phyloP scores from a whole-genome alignment of 2,888 invertebrate genomes.

The Drosophila suboccidentalis region DNA sequence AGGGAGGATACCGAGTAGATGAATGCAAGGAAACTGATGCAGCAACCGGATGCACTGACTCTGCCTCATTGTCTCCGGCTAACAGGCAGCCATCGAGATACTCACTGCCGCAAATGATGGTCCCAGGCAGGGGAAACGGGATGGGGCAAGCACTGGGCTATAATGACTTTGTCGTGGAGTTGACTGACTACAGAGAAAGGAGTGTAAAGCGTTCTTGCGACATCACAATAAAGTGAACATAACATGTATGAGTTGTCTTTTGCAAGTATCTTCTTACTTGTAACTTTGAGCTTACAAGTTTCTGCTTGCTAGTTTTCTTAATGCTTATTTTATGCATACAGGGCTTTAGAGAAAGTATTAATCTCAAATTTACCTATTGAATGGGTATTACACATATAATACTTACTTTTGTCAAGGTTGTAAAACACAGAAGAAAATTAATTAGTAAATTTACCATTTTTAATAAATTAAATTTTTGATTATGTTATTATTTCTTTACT shows the following conservation, averaged over 20 bases:
- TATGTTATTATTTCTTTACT: no score
- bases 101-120: no score
- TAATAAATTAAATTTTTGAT: neutral
- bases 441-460: neutral
- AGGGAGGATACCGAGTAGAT: no score
- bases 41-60: no score
- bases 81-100: no score
- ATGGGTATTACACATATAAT: neutral
- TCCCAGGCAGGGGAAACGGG: no score
- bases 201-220: constrained; percentile 16
- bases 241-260: constrained; percentile 7
- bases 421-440: no score
- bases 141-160: neutral
- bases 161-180: constrained; percentile 57
- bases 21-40: no score
- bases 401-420: no score
- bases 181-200: constrained; percentile 26
- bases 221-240: constrained; percentile 14
- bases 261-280: constrained; percentile 7
- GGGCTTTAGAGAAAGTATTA: neutral
- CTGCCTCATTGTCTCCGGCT: no score
- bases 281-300: neutral
- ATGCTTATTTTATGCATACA: neutral
- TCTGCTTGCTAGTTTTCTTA: neutral
- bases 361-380: no score